Conservation (phyloP, 2,113 vertebrate genomes). For the Triplophysa siluroides region DNA sequence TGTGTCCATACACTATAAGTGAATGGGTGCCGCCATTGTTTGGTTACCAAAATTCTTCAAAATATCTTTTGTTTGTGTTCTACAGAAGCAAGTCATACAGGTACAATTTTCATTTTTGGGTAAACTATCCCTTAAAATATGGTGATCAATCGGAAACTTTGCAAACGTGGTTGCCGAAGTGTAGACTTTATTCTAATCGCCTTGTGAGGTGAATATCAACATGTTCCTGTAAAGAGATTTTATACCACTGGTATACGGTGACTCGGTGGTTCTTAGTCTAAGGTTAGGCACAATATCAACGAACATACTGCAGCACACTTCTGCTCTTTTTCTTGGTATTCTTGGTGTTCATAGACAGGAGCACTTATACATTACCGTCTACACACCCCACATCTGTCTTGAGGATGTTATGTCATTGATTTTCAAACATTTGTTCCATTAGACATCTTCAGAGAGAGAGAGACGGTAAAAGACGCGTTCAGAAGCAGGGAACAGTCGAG, state of each 20-base stretch:
- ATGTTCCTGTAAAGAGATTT: neutral
- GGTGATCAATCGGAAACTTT: too few species aligned
- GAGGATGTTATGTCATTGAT: conserved; percentile 37
- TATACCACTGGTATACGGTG: neutral
- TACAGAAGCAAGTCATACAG: too few species aligned
- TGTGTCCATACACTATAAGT: too few species aligned
- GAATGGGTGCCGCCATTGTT: too few species aligned
- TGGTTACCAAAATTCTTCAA: too few species aligned
- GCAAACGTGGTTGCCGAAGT: neutral
- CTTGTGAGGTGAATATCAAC: neutral
- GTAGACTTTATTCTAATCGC: neutral
- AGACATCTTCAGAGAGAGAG: conserved; percentile 17
- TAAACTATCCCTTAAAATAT: too few species aligned
- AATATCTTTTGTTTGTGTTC: too few species aligned
- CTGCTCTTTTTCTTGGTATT: neutral
- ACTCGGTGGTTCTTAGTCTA: neutral
- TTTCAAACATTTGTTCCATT: conserved; percentile 28
- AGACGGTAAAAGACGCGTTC: neutral
- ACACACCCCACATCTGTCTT: neutral
- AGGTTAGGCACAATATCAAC: neutral
- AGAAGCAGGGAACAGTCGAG: conserved; percentile 9
- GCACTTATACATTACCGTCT: conserved; percentile 9
- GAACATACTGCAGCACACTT: neutral
- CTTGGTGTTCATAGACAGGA: neutral
- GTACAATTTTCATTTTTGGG: too few species aligned